phyloP scores from a whole-genome alignment of 2,888 invertebrate species.

The Orthosia incerta region DNA sequence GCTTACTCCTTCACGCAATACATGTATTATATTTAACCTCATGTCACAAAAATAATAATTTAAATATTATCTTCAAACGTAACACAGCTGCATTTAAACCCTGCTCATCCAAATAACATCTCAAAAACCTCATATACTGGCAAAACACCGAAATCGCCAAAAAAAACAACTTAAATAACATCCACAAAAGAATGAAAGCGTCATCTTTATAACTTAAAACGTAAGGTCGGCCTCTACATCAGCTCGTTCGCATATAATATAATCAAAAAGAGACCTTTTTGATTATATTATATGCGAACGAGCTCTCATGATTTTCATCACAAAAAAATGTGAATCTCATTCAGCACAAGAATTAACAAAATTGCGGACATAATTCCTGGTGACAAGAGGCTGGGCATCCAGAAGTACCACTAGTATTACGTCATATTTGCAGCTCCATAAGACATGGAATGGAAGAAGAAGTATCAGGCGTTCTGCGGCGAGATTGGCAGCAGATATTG shows the following conservation, averaged over 20 bases:
- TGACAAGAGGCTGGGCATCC: too few relatives aligned
- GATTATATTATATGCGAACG: too few relatives aligned
- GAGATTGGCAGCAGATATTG: too few relatives aligned
- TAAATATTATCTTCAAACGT: slow-evolving; percentile 12
- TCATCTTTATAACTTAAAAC: slow-evolving; percentile 56
- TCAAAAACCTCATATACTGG: too few relatives aligned
- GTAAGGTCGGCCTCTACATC: slow-evolving; percentile 58
- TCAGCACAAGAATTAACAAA: slow-evolving; percentile 35
- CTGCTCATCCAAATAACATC: slow-evolving; percentile 22
- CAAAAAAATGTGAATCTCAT: slow-evolving; percentile 69
- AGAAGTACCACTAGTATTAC: too few relatives aligned
- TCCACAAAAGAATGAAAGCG: slow-evolving; percentile 38
- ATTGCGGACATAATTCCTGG: too few relatives aligned
- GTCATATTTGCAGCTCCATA: too few relatives aligned
- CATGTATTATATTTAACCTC: too few relatives aligned
- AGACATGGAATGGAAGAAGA: too few relatives aligned
- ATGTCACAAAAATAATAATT: not conserved
- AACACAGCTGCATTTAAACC: not conserved
- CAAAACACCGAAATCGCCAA: slow-evolving; percentile 29
- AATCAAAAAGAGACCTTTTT: slow-evolving; percentile 64
- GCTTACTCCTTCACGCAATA: too few relatives aligned
- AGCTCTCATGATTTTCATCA: slow-evolving; percentile 59
- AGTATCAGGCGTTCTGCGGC: too few relatives aligned
- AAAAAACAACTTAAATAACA: slow-evolving; percentile 57
- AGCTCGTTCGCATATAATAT: slow-evolving; percentile 63